These are phyloP conservation scores for Drosophila mimica DNA, from an alignment of 2,888 invertebrate species.

Conservation along the genomic window DNA sequence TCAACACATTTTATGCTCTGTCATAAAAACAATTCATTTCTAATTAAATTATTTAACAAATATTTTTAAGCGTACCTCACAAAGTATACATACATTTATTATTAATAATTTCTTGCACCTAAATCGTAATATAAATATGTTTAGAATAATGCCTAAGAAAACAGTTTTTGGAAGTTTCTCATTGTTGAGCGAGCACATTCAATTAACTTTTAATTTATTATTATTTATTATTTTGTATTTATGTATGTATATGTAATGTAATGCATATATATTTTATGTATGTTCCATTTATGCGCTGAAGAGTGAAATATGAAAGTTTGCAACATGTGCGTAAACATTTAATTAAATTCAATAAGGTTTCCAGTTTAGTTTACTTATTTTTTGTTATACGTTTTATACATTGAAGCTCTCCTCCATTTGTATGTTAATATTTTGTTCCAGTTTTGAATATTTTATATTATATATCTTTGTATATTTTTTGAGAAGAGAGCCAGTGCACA, in stretches of 20 bases:
- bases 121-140: conserved; percentile 57
- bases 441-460: conserved; percentile 5
- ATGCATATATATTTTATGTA: conserved; percentile 16
- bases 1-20: conserved; percentile 56
- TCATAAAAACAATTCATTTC: conserved; percentile 54
- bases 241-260: conserved; percentile 8
- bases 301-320: conserved; percentile 64
- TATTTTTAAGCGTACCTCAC: conserved; percentile 63
- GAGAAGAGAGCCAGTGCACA: conserved; percentile 21
- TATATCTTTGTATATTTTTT: not conserved
- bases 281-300: conserved; percentile 32
- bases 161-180: conserved; percentile 52
- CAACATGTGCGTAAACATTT: conserved; percentile 69
- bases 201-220: conserved; percentile 17
- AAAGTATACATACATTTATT: conserved; percentile 60
- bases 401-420: conserved; percentile 8
- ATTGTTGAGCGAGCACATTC: conserved; percentile 43
- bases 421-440: conserved; percentile 12
- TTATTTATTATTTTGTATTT: conserved; percentile 5
- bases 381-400: conserved; percentile 27
- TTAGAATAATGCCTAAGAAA: conserved; percentile 63
- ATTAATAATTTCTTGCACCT: conserved; percentile 37
- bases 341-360: conserved; percentile 59
- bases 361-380: conserved; percentile 11
- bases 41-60: conserved; percentile 68